Evolutionary conservation across 2,113 vertebrate species (phyloP), one percentile per base, ranked within the genome.

Genomic region (Hypocryptadius cinnamomeus): DNA sequence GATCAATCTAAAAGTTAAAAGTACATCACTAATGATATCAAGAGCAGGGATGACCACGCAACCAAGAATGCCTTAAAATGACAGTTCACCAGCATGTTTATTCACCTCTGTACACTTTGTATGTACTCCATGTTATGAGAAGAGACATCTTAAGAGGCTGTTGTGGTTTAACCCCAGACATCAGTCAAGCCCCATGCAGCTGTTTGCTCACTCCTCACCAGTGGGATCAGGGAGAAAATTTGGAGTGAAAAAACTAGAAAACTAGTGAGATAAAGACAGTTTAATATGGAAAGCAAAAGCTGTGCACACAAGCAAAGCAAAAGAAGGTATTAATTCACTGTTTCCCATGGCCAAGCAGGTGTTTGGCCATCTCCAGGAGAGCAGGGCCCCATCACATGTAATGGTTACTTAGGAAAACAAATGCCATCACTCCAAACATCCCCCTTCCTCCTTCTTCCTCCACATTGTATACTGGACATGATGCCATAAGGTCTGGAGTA

Each of bases 351-450:
- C 17, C 20, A 61, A 4, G 25, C 47, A 61, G n/a, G 17, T 54
- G 25, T 35, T 76, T 6, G 3, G n/a, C n/a, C 39, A 5, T 47
- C 8, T 31, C n/a, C 21, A 42, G 40, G 30, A 42, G 6, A 48
- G 30, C 30, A 54, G 25, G 30, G 17, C 24, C 14, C 10, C 47
- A 42, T 18, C 17, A 40, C 5, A 2, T 10, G 10, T 31, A 21
- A 30, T 7, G 5, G 9, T 35, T 11, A 33, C 15, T 54, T 4
- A 2, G 63, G 40, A 63, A 63, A 39, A 77, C 14, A 82, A 76
- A 63, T 0, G 0, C 1, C 18, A 23, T 48, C 22, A 33, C 12
- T 28, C 31, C 56, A 54, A 39, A 47, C 4, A 1, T 17, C 13
- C 18, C 12, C 15, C 8, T 40, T 54, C 40, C 30, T 69, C 28